Evolutionary conservation across 2,113 vertebrate genomes (phyloP).

Genomic region (Isurus oxyrinchus): DNA sequence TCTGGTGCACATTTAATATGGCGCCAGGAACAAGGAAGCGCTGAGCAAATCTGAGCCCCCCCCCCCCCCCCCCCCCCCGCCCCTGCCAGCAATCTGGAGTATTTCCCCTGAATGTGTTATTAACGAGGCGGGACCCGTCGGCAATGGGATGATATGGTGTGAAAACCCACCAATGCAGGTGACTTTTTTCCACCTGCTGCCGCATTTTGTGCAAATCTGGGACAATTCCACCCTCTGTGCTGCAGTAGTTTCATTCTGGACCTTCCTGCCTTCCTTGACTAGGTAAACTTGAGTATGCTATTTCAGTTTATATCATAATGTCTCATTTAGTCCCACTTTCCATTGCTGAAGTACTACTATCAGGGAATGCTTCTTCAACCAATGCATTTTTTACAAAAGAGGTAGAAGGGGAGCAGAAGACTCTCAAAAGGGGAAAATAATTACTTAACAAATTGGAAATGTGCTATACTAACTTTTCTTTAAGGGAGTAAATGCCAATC

Average conservation of each 20-base stretch:
- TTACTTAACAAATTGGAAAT: not conserved
- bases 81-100: too few species aligned
- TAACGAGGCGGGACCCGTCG: too few species aligned
- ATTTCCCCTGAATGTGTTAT: too few species aligned
- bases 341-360: not conserved
- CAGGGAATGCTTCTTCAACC: not conserved
- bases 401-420: not conserved
- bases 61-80: too few species aligned
- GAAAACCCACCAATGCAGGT: too few species aligned
- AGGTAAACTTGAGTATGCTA: not conserved
- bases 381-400: not conserved
- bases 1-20: too few species aligned
- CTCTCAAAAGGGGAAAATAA: not conserved
- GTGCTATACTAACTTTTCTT: not conserved
- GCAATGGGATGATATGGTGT: too few species aligned
- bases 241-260: not conserved
- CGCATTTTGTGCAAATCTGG: too few species aligned
- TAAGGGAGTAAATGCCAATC: not conserved
- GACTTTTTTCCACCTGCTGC: too few species aligned
- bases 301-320: not conserved
- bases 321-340: not conserved
- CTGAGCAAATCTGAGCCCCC: too few species aligned
- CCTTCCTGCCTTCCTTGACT: not conserved
- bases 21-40: too few species aligned
- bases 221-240: not conserved